Conservation (phyloP, 1,140 invertebrate genomes). For the Anastrepha obliqua region DNA sequence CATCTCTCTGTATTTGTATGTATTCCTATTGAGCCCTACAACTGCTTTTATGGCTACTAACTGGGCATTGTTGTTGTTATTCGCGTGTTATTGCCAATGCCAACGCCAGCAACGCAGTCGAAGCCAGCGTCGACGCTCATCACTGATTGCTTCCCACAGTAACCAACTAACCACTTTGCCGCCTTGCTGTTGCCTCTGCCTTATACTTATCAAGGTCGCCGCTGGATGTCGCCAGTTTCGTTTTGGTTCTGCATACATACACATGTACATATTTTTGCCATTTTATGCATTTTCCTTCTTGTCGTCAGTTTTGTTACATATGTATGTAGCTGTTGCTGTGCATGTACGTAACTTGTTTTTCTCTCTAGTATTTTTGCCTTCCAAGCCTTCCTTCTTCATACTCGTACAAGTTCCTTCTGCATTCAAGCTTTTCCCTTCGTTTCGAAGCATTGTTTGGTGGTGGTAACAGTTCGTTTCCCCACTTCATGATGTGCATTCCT, state of each 20-base stretch:
- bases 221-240: conserved; percentile 44
- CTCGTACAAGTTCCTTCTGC: not conserved
- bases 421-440: not conserved
- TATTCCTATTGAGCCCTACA: not conserved
- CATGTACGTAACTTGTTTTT: too few species aligned
- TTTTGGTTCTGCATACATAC: not conserved
- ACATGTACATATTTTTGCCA: not conserved
- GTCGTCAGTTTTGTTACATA: not conserved
- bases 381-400: not conserved
- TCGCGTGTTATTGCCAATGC: conserved; percentile 19
- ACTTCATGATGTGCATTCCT: not conserved
- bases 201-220: conserved; percentile 45
- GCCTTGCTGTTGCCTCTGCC: not conserved
- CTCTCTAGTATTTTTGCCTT: not conserved
- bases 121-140: not conserved
- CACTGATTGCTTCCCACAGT: not conserved
- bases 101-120: not conserved
- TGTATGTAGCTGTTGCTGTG: not conserved
- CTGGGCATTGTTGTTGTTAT: not conserved
- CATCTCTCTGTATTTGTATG: not conserved
- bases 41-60: conserved; percentile 24
- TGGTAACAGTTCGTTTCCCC: not conserved
- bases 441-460: not conserved
- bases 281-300: not conserved
- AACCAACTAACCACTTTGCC: not conserved